These are phyloP conservation scores for Amphipyra tragopoginis DNA, from an alignment of 2,888 invertebrate genomes.

Conservation along the genomic window DNA sequence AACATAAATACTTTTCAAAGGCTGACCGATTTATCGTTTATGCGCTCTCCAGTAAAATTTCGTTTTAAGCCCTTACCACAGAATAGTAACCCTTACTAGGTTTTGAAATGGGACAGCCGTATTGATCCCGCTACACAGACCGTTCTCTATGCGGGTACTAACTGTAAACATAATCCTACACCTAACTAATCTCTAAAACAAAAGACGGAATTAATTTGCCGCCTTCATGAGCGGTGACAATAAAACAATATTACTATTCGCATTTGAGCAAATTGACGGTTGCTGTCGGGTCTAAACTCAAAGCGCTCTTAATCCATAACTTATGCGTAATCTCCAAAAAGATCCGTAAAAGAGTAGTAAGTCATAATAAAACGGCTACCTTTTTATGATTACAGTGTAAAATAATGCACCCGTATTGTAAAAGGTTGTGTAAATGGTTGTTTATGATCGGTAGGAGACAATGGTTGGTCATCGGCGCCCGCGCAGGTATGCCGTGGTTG, in stretches of 20 bases:
- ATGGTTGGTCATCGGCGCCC: constrained; percentile 2
- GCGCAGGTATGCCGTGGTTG: constrained; percentile 16
- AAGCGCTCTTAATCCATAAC: constrained; percentile 7
- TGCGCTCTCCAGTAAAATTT: too few species aligned
- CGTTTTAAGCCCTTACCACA: too few species aligned
- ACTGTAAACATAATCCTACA: constrained; percentile 11
- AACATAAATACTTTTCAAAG: too few species aligned
- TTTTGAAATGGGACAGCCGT: too few species aligned
- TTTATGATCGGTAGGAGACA: constrained; percentile 29
- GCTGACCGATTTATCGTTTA: too few species aligned
- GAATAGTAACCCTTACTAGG: too few species aligned
- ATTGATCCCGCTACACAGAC: constrained; percentile 4
- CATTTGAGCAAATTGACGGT: constrained; percentile 36
- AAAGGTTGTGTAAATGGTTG: constrained; percentile 24
- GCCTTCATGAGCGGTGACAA: constrained; percentile 11
- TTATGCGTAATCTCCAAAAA: constrained; percentile 6
- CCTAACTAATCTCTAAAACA: constrained; percentile 13
- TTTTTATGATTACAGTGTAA: constrained; percentile 30
- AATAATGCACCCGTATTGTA: constrained; percentile 52
- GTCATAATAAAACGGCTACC: constrained; percentile 30
- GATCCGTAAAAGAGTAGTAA: constrained; percentile 4
- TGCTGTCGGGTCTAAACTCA: too few species aligned
- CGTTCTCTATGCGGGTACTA: constrained; percentile 17
- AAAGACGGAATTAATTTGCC: constrained; percentile 31
- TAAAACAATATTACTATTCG: constrained; percentile 24